Evolutionary conservation across 2,797 vertebrate genomes (phyloP).

Genomic region (Bradypodion ventrale): DNA sequence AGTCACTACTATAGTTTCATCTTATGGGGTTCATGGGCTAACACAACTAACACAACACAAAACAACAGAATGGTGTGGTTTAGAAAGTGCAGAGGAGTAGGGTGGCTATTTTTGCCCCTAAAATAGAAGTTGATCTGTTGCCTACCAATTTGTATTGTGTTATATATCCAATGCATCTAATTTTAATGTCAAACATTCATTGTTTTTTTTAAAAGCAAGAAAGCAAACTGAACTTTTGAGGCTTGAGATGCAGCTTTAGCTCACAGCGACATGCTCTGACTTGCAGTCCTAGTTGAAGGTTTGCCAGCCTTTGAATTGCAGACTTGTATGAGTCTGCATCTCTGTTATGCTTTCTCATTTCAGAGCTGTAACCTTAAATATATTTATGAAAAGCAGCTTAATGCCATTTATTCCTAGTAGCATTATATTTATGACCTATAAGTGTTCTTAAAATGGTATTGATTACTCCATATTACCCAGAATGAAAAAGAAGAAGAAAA

Average conservation of each 20-base stretch:
- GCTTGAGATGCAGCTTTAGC: background rate
- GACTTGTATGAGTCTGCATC: background rate
- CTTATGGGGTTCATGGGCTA: background rate
- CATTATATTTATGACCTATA: background rate
- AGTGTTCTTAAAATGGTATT: background rate
- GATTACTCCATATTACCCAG: background rate
- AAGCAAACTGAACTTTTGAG: background rate
- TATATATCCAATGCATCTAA: background rate
- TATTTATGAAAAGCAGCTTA: background rate
- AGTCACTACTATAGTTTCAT: background rate
- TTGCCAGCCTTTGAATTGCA: background rate
- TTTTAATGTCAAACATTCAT: background rate
- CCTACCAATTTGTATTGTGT: background rate
- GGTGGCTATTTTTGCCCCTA: no score
- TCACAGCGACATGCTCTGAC: background rate
- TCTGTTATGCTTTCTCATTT: background rate
- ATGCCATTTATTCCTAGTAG: background rate
- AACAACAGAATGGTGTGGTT: background rate
- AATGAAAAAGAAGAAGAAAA: background rate
- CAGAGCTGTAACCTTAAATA: background rate
- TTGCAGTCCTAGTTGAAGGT: background rate
- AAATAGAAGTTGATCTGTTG: background rate
- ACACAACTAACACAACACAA: background rate
- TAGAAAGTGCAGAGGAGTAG: background rate
- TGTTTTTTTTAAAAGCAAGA: background rate